Percentiles rank a stretch among this genome's conserved stretches.
Evolutionary conservation across 2,113 vertebrate species (phyloP).

Genomic region (Anseranas semipalmata): DNA sequence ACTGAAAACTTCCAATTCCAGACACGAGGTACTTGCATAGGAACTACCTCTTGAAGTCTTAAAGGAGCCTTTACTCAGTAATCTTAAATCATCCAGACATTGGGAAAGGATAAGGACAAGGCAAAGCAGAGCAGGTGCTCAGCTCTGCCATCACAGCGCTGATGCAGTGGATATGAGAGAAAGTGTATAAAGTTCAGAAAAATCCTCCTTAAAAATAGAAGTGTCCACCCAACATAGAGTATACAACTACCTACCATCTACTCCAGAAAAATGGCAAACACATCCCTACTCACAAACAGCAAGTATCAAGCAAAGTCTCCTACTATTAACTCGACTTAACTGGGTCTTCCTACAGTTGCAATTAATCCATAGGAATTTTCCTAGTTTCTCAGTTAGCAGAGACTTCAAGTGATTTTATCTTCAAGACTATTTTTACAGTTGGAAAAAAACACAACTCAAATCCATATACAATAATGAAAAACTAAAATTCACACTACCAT

Average conservation of each 20-base stretch:
- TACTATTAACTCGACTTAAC: conserved; percentile 8
- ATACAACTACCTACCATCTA: neutral
- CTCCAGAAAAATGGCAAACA: neutral
- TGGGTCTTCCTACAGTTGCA: neutral
- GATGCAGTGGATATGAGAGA: neutral
- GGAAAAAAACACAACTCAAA: neutral
- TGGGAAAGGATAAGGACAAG: neutral
- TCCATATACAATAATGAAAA: neutral
- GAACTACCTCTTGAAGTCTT: neutral
- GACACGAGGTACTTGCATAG: neutral
- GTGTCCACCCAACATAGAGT: accelerated
- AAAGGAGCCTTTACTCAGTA: neutral
- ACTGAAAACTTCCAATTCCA: neutral
- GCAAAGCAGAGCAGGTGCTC: accelerated
- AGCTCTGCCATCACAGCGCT: neutral
- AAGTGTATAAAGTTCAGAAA: neutral
- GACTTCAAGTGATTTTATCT: neutral
- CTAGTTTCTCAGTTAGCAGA: neutral
- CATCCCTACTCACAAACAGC: neutral
- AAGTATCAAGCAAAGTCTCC: neutral
- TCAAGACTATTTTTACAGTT: neutral
- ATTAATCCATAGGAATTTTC: neutral
- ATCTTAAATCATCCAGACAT: neutral
- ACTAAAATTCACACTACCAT: neutral
- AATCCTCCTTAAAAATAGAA: neutral